Evolutionary conservation across 2,888 invertebrate species (phyloP), one percentile per base, ranked within the genome.

Genomic region (Cantharis rufa): DNA sequence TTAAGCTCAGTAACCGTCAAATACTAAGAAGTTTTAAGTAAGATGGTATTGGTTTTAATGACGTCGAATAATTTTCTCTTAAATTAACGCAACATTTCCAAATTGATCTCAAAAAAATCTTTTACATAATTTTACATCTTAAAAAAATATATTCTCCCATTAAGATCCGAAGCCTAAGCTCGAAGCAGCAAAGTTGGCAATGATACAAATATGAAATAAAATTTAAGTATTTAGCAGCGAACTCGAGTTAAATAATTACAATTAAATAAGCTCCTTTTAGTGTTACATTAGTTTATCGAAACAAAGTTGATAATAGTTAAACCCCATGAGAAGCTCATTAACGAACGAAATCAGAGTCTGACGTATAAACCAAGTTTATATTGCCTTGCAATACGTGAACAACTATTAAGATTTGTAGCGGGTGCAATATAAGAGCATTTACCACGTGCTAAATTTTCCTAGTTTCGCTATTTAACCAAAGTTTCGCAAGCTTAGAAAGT

Each of bases 391-490:
- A 76, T 76, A 70, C 69, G 62, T 66, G 70, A 66, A 64, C 63
- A 72, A 70, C 69, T 73, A 76, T 76, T 70, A 72, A 76, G 76
- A 72, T 66, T 66, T 66, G 63, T 66, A 64, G 62, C 27, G 70
- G 27, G 63, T 66, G 64, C 66, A 76, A 70, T 70, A 72, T 70
- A 62, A 63, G 71, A 76, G 72, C 70, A 70, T 72, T 76, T 76
- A 72, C 70, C 76, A 72, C 72, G 69, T 70, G 76, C 66, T 76
- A 73, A 76, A 76, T 76, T 70, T 73, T 76, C 76, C 16, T 48
- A 73, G 72, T 64, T 76, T 76, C 76, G 61, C 48, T 70, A 62
- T 76, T 21, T 70, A 24, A 27, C 62, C 70, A 70, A 68, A 73
- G 70, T 76, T 76, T 70, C 62, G 63, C 62, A 62, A 71, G 74